phyloP scores from a whole-genome alignment of 2,797 vertebrate species.

The Enoplosus armatus region DNA sequence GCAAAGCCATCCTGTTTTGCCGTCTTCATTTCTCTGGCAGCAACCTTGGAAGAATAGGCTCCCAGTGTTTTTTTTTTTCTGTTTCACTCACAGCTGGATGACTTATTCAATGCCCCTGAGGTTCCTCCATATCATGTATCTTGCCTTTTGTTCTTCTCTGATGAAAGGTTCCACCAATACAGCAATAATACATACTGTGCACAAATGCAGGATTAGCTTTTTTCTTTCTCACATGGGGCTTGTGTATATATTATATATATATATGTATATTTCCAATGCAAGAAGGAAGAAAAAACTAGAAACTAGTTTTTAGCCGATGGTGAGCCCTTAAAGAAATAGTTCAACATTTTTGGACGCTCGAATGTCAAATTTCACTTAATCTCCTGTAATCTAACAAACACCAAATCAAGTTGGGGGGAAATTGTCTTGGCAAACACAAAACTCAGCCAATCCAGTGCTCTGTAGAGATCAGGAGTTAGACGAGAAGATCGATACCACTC shows the following conservation, averaged over 20 bases:
- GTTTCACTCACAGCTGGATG: constrained; percentile 41
- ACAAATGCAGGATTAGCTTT: background rate
- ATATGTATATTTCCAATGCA: background rate
- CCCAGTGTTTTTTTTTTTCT: constrained; percentile 17
- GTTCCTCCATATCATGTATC: constrained; percentile 10
- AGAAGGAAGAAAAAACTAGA: background rate
- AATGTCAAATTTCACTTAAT: too few species aligned
- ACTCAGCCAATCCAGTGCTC: too few species aligned
- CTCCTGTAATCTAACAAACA: too few species aligned
- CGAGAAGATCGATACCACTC: background rate
- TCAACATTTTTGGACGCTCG: background rate
- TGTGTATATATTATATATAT: too few species aligned
- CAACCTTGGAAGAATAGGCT: constrained; percentile 34
- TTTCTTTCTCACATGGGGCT: background rate
- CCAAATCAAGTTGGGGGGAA: too few species aligned
- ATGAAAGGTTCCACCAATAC: constrained; percentile 19
- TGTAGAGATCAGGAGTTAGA: too few species aligned
- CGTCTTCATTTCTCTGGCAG: constrained; percentile 27
- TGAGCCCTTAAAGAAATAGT: background rate
- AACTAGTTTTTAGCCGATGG: background rate
- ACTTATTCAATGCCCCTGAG: constrained; percentile 38
- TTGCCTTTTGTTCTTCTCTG: constrained; percentile 39
- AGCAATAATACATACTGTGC: constrained; percentile 14
- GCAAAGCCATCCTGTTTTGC: constrained; percentile 37
- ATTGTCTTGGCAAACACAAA: too few species aligned